phyloP scores from a whole-genome alignment of 2,113 vertebrate species.

The Periophthalmodon schlosseri region DNA sequence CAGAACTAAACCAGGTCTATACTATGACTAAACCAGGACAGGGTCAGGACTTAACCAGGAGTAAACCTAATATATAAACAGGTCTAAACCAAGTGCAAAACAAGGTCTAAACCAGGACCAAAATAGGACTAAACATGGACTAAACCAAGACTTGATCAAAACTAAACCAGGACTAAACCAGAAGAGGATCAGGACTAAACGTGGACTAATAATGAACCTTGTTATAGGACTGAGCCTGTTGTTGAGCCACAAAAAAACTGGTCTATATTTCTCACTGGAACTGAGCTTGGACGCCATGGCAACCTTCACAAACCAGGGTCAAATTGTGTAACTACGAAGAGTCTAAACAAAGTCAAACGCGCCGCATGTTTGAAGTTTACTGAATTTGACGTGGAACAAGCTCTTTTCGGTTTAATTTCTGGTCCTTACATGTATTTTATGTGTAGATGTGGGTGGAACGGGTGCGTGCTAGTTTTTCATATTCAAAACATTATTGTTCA shows the following conservation, averaged over 20 bases:
- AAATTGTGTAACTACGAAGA: slow-evolving; percentile 50
- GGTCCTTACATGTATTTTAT: slow-evolving; percentile 32
- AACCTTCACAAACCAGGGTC: slow-evolving; percentile 49
- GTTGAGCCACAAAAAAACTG: slow-evolving; percentile 27
- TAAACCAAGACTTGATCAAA: neutral
- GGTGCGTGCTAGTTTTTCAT: slow-evolving; percentile 24
- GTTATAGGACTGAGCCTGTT: neutral
- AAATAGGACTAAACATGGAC: neutral
- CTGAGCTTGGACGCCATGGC: slow-evolving; percentile 28
- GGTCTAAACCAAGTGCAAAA: no score
- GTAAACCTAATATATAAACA: neutral
- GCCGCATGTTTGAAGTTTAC: slow-evolving; percentile 57
- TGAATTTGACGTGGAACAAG: slow-evolving; percentile 52
- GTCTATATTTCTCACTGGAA: slow-evolving; percentile 42
- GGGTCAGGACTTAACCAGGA: neutral
- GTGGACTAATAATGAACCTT: no score
- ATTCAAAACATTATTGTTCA: slow-evolving; percentile 50
- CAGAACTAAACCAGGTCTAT: neutral
- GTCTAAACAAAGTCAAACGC: slow-evolving; percentile 31
- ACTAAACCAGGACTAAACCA: neutral
- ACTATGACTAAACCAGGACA: neutral
- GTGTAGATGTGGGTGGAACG: slow-evolving; percentile 24
- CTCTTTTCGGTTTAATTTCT: slow-evolving; percentile 27
- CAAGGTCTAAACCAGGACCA: no score
- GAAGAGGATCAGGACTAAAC: neutral